Percentiles rank a stretch among this genome's conserved stretches.
phyloP scores from a whole-genome alignment of 2,888 invertebrate species.

The Eristalis arbustorum region DNA sequence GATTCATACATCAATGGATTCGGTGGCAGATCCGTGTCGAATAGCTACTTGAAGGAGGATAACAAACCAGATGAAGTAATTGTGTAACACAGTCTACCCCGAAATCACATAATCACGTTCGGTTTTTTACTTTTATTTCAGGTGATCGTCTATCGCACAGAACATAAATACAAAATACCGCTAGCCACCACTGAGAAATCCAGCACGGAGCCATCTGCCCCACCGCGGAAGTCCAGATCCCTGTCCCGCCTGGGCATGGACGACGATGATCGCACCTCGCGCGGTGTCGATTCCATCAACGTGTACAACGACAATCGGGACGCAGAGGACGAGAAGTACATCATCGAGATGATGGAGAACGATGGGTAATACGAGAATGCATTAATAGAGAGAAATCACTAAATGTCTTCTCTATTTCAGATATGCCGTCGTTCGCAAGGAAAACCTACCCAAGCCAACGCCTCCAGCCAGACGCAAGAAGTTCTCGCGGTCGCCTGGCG shows the following conservation, averaged over 20 bases:
- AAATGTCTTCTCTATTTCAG: constrained; percentile 80
- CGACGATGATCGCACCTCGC: constrained; percentile 87
- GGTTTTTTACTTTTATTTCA: constrained; percentile 75
- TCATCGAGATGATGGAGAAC: constrained; percentile 79
- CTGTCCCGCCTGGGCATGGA: constrained; percentile 80
- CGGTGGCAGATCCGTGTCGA: constrained; percentile 80
- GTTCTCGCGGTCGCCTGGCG: constrained; percentile 82
- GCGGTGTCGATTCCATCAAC: constrained; percentile 85
- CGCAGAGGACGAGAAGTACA: constrained; percentile 74
- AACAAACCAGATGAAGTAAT: constrained; percentile 78
- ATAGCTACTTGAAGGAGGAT: constrained; percentile 77
- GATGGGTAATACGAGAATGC: constrained; percentile 76
- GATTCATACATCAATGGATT: constrained; percentile 79
- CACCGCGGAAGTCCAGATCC: constrained; percentile 82
- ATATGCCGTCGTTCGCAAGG: constrained; percentile 89
- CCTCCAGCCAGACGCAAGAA: constrained; percentile 83
- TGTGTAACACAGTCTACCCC: background rate
- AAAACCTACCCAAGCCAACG: constrained; percentile 83
- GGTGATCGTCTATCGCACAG: constrained; percentile 85
- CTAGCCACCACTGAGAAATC: constrained; percentile 80
- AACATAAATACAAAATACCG: constrained; percentile 85
- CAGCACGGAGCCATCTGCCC: constrained; percentile 82
- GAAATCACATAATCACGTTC: background rate
- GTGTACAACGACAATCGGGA: constrained; percentile 72
- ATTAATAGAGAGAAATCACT: constrained; percentile 51